Evolutionary conservation across 2,113 vertebrate species (phyloP).

Genomic region (Aythya baeri): DNA sequence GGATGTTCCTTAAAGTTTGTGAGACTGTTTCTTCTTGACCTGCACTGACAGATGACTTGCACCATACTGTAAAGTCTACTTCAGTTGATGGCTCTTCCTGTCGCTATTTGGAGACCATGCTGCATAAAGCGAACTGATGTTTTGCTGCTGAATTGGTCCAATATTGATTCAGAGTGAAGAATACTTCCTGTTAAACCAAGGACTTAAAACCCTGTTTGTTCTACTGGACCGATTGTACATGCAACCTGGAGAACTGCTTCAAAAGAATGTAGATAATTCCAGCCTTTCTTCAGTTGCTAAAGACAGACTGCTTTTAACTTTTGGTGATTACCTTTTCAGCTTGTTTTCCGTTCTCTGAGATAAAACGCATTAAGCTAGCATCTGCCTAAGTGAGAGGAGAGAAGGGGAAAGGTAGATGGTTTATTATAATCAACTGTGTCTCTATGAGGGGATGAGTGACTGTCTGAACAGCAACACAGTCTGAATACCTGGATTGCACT

Average conservation of each 20-base stretch:
- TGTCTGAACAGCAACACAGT: neutral
- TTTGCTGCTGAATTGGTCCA: neutral
- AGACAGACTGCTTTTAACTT: neutral
- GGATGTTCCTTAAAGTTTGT: slow-evolving; percentile 26
- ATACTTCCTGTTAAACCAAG: neutral
- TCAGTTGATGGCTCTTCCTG: neutral
- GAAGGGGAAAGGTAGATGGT: neutral
- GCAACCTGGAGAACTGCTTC: neutral
- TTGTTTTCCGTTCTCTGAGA: neutral
- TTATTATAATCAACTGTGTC: neutral
- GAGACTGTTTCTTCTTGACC: neutral
- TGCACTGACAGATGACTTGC: neutral
- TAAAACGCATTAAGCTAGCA: neutral
- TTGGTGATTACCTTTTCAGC: neutral
- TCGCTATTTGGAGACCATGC: neutral
- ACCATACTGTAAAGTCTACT: neutral
- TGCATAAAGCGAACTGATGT: neutral
- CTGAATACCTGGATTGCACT: neutral
- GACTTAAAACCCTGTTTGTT: neutral
- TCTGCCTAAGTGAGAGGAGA: neutral
- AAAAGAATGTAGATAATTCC: slow-evolving; percentile 12
- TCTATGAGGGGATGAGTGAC: neutral
- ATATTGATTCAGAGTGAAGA: neutral
- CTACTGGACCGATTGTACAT: neutral
- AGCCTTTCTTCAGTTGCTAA: neutral